These are phyloP conservation scores for Odontophorus gujanensis DNA, from an alignment of 2,113 vertebrate genomes.

Conservation along the genomic window DNA sequence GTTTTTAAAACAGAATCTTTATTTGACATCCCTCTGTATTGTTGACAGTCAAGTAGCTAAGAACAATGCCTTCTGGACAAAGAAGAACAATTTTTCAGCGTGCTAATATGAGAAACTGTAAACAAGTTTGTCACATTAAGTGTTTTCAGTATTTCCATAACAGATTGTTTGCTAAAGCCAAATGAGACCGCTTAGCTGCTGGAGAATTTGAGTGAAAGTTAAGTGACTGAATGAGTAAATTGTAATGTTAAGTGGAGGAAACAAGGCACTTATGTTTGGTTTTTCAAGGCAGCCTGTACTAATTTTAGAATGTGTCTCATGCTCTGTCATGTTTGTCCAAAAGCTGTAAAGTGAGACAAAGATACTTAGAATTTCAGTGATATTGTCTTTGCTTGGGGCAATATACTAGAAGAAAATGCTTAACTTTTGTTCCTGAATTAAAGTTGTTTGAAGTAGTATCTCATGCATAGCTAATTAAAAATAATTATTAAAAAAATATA, in stretches of 20 bases:
- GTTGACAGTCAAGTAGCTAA: background rate
- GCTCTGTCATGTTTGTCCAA: background rate
- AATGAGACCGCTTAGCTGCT: background rate
- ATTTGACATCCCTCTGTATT: background rate
- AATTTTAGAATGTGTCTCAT: background rate
- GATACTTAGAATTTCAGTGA: background rate
- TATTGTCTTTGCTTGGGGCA: background rate
- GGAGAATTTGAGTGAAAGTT: background rate
- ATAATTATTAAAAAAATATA: background rate
- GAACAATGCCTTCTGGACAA: background rate
- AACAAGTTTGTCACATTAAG: background rate
- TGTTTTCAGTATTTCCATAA: background rate
- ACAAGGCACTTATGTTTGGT: background rate
- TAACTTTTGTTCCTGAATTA: background rate
- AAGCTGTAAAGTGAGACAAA: background rate
- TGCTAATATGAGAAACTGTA: background rate
- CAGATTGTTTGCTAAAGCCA: background rate
- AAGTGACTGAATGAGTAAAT: background rate
- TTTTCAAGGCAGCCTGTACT: background rate
- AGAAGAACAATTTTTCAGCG: background rate
- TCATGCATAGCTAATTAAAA: background rate
- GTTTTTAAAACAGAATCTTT: background rate
- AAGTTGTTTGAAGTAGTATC: background rate
- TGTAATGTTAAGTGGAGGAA: background rate
- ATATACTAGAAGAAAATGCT: background rate